Percentiles rank a stretch among this genome's conserved stretches.
These are phyloP conservation scores for Meles meles DNA, from an alignment of 2,113 vertebrate genomes.

Conservation along the genomic window DNA sequence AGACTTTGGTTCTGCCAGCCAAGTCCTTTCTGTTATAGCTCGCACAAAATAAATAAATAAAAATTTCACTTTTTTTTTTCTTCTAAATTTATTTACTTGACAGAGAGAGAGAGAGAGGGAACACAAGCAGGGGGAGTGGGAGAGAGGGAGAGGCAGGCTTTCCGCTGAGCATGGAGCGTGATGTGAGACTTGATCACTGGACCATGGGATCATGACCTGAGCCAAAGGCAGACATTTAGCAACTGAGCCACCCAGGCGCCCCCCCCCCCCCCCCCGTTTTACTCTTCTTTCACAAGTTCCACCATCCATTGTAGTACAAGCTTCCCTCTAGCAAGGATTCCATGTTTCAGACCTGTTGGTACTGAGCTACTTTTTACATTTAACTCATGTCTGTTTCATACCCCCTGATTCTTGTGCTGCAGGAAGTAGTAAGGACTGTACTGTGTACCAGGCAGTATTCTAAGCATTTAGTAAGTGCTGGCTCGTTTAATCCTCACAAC, in stretches of 20 bases:
- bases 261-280: no score
- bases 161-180: no score
- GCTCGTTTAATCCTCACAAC: not conserved
- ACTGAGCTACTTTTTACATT: not conserved
- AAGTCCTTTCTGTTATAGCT: no score
- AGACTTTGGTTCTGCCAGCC: fast-evolving
- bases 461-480: not conserved
- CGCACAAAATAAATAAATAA: no score
- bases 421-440: not conserved
- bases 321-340: not conserved
- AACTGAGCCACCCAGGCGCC: no score
- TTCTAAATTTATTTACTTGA: no score
- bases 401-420: not conserved
- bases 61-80: not conserved
- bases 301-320: not conserved
- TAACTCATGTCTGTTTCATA: not conserved
- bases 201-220: no score
- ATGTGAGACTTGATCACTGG: no score
- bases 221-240: no score
- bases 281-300: not conserved
- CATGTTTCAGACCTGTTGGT: not conserved
- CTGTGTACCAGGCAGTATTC: not conserved
- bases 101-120: no score
- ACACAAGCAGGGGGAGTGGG: no score
- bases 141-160: no score